phyloP scores from a whole-genome alignment of 2,888 invertebrate genomes.

The Onthophagus sagittarius region DNA sequence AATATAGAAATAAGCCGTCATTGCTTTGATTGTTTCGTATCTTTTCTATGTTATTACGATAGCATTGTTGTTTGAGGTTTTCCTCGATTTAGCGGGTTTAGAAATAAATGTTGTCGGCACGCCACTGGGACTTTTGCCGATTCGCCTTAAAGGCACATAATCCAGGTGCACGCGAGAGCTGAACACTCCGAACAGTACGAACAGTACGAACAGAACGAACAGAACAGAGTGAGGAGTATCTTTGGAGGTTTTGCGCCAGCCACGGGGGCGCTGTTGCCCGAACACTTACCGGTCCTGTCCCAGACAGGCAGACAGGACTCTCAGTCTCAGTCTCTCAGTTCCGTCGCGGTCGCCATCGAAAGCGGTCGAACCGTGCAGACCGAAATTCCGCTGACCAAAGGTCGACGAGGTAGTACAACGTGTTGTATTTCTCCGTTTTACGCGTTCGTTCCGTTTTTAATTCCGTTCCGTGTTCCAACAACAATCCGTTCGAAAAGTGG shows the following conservation, averaged over 20 bases:
- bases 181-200: not conserved
- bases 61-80: not conserved
- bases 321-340: no score
- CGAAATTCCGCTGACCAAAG: constrained; percentile 12
- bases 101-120: not conserved
- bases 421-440: not conserved
- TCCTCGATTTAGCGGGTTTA: not conserved
- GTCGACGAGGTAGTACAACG: not conserved
- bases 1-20: not conserved
- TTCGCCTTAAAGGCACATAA: not conserved
- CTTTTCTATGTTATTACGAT: no score
- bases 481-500: constrained; percentile 4
- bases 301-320: constrained; percentile 13
- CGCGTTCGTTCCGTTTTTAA: not conserved
- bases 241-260: constrained; percentile 25
- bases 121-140: not conserved
- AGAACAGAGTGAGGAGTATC: constrained; percentile 8
- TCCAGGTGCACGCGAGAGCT: not conserved
- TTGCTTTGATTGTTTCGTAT: not conserved
- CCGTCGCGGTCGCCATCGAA: constrained; percentile 31
- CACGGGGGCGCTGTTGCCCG: constrained; percentile 37
- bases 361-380: constrained; percentile 22
- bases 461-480: not conserved
- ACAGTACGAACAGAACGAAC: not conserved
- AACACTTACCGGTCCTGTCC: constrained; percentile 37